Evolutionary conservation across 2,113 vertebrate genomes (phyloP), one percentile per base, ranked within the genome.

Genomic region (Mionectes macconnelli): DNA sequence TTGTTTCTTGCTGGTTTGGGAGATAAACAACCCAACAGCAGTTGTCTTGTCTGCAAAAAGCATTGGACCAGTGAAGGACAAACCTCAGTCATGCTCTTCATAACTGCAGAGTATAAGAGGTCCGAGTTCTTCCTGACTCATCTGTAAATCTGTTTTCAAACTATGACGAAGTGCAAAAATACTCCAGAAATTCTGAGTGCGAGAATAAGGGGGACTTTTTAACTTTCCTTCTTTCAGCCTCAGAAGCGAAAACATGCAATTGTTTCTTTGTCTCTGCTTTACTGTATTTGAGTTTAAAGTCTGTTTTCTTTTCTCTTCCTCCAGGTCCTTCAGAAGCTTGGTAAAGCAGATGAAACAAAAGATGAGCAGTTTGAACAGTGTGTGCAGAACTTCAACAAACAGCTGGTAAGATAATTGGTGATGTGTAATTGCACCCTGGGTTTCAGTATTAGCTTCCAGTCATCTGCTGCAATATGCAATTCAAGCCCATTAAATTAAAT

Each of bases 291-390:
- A 59, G 63, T 84, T 90, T 93, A 42, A 96, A 85, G 40, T 49
- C 33, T 44, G 30, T 27, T 66, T 93, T 60, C 21, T 80, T 17
- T 53, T 69, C 52, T 56, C 37, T 78, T 80, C 50, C 35, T 35
- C 6, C 97, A 99, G 99, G 99, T 99, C 90, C 97, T 99, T 53
- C 99, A 99, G 98, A 99, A 99, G 91, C 99, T 99, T 85, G 99
- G 99, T 33, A 99, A 99, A 98, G 99, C 99, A 3, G 99, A 99
- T 44, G 99, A 99, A 97, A 99, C 99, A 64, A 99, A 99, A 98
- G 99, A 99, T 89, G 97, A 98, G 62, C 99, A 99, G 77, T 99
- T 99, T 79, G 99, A 99, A 96, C 99, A 99, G 87, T 99, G 98
- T 12, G 99, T 99, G 80, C 99, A 99, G 94, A 99, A 99, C 97